These are phyloP conservation scores for Acrocera orbiculus DNA, from an alignment of 2,888 invertebrate species.

Conservation along the genomic window DNA sequence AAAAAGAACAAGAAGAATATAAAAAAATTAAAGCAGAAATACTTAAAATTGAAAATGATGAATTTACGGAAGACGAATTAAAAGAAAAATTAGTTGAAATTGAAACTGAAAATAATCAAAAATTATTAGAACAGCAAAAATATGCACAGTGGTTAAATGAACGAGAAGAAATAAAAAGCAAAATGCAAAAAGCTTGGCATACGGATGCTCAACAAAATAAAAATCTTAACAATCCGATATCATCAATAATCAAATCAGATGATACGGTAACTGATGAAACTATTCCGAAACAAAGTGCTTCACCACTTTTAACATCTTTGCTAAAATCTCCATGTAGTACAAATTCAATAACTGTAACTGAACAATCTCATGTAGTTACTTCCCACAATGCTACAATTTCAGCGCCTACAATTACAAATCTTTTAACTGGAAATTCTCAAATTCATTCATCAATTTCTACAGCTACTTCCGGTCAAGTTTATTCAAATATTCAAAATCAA, in stretches of 20 bases:
- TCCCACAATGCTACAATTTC: constrained; percentile 20
- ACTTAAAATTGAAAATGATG: constrained; percentile 31
- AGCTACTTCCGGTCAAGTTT: constrained; percentile 11
- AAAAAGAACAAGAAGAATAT: constrained; percentile 56
- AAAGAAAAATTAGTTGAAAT: constrained; percentile 57
- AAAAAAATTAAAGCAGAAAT: constrained; percentile 46
- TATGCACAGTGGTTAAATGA: constrained; percentile 39
- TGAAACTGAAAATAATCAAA: constrained; percentile 51
- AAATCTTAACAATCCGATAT: constrained; percentile 2
- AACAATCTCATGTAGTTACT: too few species aligned
- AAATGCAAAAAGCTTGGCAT: constrained; percentile 40
- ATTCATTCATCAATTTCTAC: constrained; percentile 19
- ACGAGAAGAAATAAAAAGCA: constrained; percentile 44
- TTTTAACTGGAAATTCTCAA: constrained; percentile 23
- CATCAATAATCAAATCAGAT: constrained; percentile 8
- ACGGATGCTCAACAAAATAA: neutral
- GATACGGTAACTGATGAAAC: constrained; percentile 20
- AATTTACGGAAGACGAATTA: constrained; percentile 51
- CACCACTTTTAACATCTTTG: constrained; percentile 65
- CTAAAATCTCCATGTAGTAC: constrained; percentile 44
- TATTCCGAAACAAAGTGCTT: constrained; percentile 35
- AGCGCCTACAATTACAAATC: constrained; percentile 30
- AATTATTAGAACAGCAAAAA: constrained; percentile 46
- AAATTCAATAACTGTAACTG: too few species aligned
- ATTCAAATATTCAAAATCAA: constrained; percentile 18